Conservation (phyloP, 2,888 invertebrate genomes). For the Caenorhabditis zanzibari region DNA sequence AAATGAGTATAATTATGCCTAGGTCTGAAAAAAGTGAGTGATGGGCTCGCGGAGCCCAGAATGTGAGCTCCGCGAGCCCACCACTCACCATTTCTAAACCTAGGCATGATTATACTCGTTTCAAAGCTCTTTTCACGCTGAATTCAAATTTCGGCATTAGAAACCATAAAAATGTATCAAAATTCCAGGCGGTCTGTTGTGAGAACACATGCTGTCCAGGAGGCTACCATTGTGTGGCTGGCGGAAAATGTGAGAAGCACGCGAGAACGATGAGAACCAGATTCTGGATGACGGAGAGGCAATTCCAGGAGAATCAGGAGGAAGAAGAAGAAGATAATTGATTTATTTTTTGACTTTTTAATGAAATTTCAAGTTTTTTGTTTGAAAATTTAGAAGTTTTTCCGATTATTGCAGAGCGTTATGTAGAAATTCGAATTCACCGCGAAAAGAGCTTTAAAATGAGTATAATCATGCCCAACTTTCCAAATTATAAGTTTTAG, state of each 20-base stretch:
- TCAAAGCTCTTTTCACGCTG: not conserved
- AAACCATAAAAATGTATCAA: not conserved
- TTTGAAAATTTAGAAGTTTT: too few relatives aligned
- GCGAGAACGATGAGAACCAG: constrained; percentile 23
- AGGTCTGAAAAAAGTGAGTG: too few relatives aligned
- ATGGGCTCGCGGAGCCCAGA: too few relatives aligned
- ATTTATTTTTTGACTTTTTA: not conserved
- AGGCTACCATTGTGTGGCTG: constrained; percentile 68
- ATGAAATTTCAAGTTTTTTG: too few relatives aligned
- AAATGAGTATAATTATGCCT: too few relatives aligned
- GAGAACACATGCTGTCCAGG: constrained; percentile 68
- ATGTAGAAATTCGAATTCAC: too few relatives aligned
- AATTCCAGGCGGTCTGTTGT: constrained; percentile 70
- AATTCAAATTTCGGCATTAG: not conserved
- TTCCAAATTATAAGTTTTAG: too few relatives aligned
- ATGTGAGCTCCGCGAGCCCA: too few relatives aligned
- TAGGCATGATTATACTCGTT: not conserved
- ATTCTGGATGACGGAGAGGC: not conserved
- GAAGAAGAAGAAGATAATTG: not conserved
- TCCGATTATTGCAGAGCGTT: too few relatives aligned
- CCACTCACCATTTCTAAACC: not conserved
- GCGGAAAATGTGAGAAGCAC: constrained; percentile 69
- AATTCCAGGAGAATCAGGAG: not conserved
- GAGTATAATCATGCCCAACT: too few relatives aligned
- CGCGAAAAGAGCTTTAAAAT: too few relatives aligned